Evolutionary conservation across 2,888 invertebrate species (phyloP).

Genomic region (Lutraria lutraria): DNA sequence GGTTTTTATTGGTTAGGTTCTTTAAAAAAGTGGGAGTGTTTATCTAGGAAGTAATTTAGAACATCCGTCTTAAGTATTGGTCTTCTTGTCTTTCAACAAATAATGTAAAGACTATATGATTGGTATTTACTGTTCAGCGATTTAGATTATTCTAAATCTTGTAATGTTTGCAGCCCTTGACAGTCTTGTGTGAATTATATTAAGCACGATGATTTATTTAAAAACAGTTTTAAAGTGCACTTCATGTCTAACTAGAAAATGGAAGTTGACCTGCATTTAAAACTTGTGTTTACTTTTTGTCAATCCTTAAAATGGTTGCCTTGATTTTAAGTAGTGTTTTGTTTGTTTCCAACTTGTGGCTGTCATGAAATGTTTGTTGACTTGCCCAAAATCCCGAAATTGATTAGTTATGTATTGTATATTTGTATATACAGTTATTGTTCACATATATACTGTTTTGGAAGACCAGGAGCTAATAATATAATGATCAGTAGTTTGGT

Average conservation of each 20-base stretch:
- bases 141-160: neutral
- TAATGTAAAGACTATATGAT: neutral
- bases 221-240: neutral
- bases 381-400: neutral
- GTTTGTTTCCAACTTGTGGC: slow-evolving; percentile 17
- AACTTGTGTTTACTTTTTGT: neutral
- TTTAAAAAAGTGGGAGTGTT: slow-evolving; percentile 9
- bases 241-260: neutral
- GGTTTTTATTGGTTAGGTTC: neutral
- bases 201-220: slow-evolving; percentile 1
- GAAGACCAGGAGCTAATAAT: no score
- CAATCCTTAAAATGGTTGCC: neutral
- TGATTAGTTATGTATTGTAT: neutral
- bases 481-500: no score
- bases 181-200: slow-evolving; percentile 4
- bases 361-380: neutral
- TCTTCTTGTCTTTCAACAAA: neutral
- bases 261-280: slow-evolving; percentile 7
- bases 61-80: slow-evolving; percentile 16
- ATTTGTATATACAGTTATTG: neutral
- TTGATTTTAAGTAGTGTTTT: neutral
- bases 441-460: no score
- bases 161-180: neutral
- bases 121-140: neutral
- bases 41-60: neutral